These are phyloP conservation scores for Oryzias celebensis DNA, from an alignment of 2,113 vertebrate species.

Conservation along the genomic window DNA sequence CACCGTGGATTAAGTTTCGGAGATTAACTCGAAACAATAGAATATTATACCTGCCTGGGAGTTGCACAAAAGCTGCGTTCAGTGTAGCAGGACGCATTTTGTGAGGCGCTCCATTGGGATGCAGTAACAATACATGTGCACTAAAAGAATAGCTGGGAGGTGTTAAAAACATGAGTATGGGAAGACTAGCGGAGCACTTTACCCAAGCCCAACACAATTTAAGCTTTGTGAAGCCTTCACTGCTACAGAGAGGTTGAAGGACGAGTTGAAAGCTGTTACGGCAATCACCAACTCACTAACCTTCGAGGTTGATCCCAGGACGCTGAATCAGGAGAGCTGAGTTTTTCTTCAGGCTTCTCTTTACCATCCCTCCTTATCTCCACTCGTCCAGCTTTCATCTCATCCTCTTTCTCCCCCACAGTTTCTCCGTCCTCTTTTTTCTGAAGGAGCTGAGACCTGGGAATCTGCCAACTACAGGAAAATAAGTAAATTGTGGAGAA, in stretches of 20 bases:
- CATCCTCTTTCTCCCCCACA: constrained; percentile 12
- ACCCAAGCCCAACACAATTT: constrained; percentile 36
- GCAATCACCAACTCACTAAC: constrained; percentile 52
- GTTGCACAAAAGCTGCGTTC: constrained; percentile 35
- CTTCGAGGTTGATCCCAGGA: constrained; percentile 68
- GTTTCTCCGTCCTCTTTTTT: constrained; percentile 10
- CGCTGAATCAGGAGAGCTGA: constrained; percentile 9
- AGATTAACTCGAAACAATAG: constrained; percentile 58
- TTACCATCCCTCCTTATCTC: constrained; percentile 41
- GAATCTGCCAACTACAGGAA: constrained; percentile 50
- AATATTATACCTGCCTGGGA: constrained; percentile 32
- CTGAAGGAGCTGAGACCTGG: constrained; percentile 16
- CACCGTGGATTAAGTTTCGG: constrained; percentile 31
- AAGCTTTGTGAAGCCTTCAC: constrained; percentile 22
- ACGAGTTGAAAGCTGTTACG: constrained; percentile 3
- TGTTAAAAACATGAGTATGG: too few species aligned
- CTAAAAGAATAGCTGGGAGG: too few species aligned
- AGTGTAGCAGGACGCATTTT: constrained; percentile 42
- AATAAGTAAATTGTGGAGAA: neutral
- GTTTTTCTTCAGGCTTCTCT: constrained; percentile 36
- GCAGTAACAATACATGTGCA: constrained; percentile 20
- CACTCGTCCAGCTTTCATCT: constrained; percentile 25
- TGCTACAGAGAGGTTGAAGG: constrained; percentile 17
- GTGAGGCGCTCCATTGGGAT: constrained; percentile 41
- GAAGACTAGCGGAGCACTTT: constrained; percentile 6